Evolutionary conservation across 2,888 invertebrate species (phyloP).

Genomic region (Mesorhabditis belari): DNA sequence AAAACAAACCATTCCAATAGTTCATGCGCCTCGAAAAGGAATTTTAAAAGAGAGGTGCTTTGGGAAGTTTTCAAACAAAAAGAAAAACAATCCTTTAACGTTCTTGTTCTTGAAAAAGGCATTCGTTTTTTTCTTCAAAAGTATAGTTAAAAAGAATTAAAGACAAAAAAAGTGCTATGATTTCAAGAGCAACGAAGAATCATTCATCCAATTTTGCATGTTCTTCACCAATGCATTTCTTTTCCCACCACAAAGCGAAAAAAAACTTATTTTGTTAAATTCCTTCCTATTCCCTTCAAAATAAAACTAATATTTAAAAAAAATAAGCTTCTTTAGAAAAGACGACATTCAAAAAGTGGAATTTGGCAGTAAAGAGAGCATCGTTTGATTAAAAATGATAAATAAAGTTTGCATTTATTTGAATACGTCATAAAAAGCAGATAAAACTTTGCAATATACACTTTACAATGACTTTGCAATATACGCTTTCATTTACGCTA

Average conservation of each 20-base stretch:
- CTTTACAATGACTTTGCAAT: too few species aligned
- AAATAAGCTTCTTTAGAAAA: conserved; percentile 11
- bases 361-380: conserved; percentile 32
- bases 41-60: background rate
- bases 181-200: too few species aligned
- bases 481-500: too few species aligned
- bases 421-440: background rate
- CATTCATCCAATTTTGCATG: too few species aligned
- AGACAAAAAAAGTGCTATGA: too few species aligned
- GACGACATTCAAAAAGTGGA: conserved; percentile 19
- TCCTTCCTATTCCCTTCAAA: background rate
- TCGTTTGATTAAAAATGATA: conserved; percentile 12
- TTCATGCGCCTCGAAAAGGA: background rate
- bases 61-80: too few species aligned
- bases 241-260: too few species aligned
- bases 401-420: background rate
- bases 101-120: background rate
- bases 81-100: background rate
- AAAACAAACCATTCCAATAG: background rate
- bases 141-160: background rate
- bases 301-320: background rate
- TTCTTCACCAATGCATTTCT: too few species aligned
- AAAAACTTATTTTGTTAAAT: too few species aligned
- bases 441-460: too few species aligned
- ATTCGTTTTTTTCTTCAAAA: background rate